Conservation (phyloP, 2,888 invertebrate species). For the Sinodicranocentrus sp. region DNA sequence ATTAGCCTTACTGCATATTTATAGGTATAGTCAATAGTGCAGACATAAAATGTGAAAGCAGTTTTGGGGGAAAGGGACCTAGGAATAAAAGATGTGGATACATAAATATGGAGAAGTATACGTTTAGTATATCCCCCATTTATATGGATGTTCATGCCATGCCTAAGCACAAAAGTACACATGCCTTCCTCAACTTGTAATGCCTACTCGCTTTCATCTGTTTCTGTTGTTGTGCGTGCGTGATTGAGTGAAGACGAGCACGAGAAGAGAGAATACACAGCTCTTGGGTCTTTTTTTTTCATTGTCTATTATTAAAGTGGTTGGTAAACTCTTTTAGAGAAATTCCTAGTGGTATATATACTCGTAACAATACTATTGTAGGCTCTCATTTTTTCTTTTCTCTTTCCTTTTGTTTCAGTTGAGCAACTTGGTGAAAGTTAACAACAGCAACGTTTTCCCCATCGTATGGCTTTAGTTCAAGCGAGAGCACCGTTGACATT, state of each 20-base stretch:
- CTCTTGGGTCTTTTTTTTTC: constrained; percentile 10
- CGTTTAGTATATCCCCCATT: not conserved
- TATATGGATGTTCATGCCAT: not conserved
- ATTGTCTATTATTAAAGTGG: not conserved
- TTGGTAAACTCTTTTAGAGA: not conserved
- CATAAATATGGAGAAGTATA: not conserved
- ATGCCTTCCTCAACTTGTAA: constrained; percentile 3
- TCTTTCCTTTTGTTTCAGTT: constrained; percentile 2
- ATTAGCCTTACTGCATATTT: not conserved
- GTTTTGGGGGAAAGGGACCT: not conserved
- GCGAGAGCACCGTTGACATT: too few relatives aligned
- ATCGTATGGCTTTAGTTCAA: too few relatives aligned
- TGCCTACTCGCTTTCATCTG: constrained; percentile 50
- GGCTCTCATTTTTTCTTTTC: not conserved
- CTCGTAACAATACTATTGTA: not conserved
- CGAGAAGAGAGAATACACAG: constrained; percentile 15
- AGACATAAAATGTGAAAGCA: not conserved
- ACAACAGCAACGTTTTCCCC: too few relatives aligned
- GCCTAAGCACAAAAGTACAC: not conserved
- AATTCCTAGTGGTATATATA: not conserved
- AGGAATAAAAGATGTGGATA: not conserved
- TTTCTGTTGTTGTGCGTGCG: constrained; percentile 29
- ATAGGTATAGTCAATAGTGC: not conserved
- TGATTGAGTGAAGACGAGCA: constrained; percentile 33
- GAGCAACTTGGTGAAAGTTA: not conserved